phyloP scores from a whole-genome alignment of 92 coral and sea anemone species.

The Epizoanthus scotinus region DNA sequence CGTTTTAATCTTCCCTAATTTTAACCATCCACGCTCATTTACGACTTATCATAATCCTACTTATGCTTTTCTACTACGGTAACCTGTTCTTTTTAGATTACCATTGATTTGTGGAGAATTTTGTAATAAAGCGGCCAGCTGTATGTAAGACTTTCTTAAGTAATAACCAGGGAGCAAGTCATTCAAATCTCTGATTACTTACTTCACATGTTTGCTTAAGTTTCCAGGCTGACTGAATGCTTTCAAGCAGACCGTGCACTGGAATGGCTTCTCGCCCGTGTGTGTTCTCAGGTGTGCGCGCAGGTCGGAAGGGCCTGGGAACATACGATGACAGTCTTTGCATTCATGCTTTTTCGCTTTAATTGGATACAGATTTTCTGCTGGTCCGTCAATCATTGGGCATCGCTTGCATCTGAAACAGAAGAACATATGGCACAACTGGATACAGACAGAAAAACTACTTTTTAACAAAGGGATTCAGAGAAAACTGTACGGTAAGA shows the following conservation, averaged over 20 bases:
- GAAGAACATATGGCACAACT: neutral
- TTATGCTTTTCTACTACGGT: no score
- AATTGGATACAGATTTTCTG: constrained; percentile 43
- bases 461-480: neutral
- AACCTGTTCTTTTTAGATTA: no score
- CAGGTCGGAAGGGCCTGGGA: constrained; percentile 87
- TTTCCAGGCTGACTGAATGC: constrained; percentile 84
- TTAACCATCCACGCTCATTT: no score
- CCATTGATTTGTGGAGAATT: no score
- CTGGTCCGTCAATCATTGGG: constrained; percentile 82
- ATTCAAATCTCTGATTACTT: neutral
- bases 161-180: no score
- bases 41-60: no score
- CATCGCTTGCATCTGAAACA: constrained; percentile 74
- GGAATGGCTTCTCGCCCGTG: constrained; percentile 86
- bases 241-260: constrained; percentile 69
- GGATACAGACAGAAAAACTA: neutral
- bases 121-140: no score
- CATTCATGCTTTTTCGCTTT: constrained; percentile 63
- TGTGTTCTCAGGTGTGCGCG: constrained; percentile 71
- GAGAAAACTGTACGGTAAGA: no score
- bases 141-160: no score
- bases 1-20: no score
- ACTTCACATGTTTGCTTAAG: constrained; percentile 78
- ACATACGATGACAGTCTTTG: constrained; percentile 64